Percentiles rank a stretch among this genome's conserved stretches.
Evolutionary conservation across 2,888 invertebrate species (phyloP).

Genomic region (Callosobruchus maculatus): DNA sequence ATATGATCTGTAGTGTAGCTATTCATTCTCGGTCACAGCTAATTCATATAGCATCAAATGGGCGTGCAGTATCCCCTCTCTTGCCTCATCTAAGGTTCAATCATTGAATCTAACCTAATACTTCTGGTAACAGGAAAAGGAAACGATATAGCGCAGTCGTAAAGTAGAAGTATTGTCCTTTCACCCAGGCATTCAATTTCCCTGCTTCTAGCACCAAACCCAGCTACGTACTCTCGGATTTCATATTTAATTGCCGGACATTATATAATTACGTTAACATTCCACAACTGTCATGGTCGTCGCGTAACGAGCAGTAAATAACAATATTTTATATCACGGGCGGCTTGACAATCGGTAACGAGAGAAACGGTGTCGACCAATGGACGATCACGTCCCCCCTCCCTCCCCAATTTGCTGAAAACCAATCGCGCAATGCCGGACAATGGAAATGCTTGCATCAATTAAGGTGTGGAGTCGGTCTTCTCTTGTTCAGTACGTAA

Average conservation of each 20-base stretch:
- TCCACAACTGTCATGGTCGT: neutral
- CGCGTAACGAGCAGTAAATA: neutral
- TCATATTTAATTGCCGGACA: neutral
- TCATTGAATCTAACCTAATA: no score
- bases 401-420: neutral
- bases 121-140: no score
- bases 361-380: neutral
- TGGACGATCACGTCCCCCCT: neutral
- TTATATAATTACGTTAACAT: neutral
- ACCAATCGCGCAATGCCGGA: neutral
- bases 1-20: no score
- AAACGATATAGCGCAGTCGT: neutral
- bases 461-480: neutral
- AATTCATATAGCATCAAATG: no score
- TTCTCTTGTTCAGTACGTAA: no score
- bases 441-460: neutral
- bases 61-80: no score
- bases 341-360: neutral
- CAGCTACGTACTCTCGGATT: neutral
- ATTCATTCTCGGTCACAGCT: no score
- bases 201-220: neutral
- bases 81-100: no score
- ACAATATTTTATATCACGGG: neutral
- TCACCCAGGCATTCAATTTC: neutral
- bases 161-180: neutral